phyloP scores from a whole-genome alignment of 2,797 vertebrate species.

The Xiphophorus birchmanni region DNA sequence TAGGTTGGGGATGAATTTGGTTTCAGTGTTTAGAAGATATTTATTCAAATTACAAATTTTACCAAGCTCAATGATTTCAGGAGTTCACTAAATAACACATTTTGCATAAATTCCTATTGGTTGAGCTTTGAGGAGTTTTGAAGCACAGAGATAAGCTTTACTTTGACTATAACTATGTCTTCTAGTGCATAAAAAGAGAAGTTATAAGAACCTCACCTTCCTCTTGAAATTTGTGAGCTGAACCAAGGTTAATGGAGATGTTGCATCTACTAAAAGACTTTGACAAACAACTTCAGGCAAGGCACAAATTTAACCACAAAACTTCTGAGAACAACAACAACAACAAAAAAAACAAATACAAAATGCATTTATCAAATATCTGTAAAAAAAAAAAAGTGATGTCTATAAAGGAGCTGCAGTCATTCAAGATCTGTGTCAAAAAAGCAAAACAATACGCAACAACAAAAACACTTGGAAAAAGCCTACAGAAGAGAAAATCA shows the following conservation, averaged over 20 bases:
- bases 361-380: background rate
- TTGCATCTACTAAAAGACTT: no score
- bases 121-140: background rate
- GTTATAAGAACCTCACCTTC: background rate
- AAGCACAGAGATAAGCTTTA: background rate
- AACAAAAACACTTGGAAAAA: background rate
- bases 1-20: background rate
- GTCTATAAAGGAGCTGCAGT: background rate
- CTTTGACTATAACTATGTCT: background rate
- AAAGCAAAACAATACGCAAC: background rate
- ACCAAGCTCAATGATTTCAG: no score
- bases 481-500: background rate
- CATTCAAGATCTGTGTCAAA: background rate
- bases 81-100: background rate
- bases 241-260: background rate
- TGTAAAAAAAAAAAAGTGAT: background rate
- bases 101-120: background rate
- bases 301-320: background rate
- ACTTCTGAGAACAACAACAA: background rate
- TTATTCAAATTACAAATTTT: background rate
- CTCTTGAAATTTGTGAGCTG: background rate
- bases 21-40: background rate
- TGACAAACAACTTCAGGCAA: background rate
- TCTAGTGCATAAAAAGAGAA: background rate
- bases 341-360: background rate